These are phyloP conservation scores for Drosophila infuscata DNA, from an alignment of 2,888 invertebrate genomes.

Conservation along the genomic window DNA sequence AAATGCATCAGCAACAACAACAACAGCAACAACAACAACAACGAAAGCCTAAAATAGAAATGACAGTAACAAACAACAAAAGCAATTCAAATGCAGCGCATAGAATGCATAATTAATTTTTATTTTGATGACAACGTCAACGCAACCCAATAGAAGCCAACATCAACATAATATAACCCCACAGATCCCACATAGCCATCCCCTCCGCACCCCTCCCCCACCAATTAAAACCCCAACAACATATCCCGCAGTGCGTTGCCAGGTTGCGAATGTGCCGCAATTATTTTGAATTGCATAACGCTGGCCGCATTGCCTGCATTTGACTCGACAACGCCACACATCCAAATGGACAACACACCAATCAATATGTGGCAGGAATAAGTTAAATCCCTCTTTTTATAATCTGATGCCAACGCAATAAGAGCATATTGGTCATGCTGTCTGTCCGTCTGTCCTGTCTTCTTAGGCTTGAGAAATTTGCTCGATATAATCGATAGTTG, in stretches of 20 bases:
- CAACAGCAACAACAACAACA: slow-evolving; percentile 8
- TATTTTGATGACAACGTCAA: slow-evolving; percentile 83
- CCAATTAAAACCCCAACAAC: neutral
- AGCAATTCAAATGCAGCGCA: slow-evolving; percentile 79
- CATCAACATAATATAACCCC: slow-evolving; percentile 9
- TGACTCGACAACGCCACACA: slow-evolving; percentile 9
- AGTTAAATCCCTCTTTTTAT: neutral
- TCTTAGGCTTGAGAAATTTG: no score
- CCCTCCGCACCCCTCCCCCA: neutral
- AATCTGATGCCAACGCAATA: neutral
- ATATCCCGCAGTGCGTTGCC: slow-evolving; percentile 25
- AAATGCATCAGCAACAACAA: slow-evolving; percentile 35
- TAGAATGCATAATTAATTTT: slow-evolving; percentile 84
- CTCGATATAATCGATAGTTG: neutral
- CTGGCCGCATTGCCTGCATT: slow-evolving; percentile 16
- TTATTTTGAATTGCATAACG: slow-evolving; percentile 57
- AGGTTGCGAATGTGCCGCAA: slow-evolving; percentile 44
- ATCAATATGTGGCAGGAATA: slow-evolving; percentile 6
- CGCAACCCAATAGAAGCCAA: slow-evolving; percentile 37
- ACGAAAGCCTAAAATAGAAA: slow-evolving; percentile 62
- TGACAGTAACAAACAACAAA: slow-evolving; percentile 78
- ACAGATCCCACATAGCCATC: slow-evolving; percentile 1
- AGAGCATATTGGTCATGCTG: no score
- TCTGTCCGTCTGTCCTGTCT: no score
- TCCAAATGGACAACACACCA: slow-evolving; percentile 10